These are phyloP conservation scores for Aphelinus certus DNA, from an alignment of 1,140 invertebrate species.

Conservation along the genomic window DNA sequence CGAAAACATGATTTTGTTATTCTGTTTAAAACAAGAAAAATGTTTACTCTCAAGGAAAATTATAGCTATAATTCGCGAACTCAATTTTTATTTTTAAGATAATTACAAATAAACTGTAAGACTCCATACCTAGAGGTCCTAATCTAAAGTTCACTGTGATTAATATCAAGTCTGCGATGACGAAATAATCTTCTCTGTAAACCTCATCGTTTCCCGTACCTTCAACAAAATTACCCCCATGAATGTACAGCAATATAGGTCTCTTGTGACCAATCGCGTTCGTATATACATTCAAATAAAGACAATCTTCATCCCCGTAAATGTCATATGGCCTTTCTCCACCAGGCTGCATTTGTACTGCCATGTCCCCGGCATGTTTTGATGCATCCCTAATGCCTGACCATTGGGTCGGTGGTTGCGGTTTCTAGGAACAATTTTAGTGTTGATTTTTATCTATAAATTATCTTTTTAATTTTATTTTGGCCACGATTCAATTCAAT, in stretches of 20 bases:
- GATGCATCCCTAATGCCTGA: conserved; percentile 39
- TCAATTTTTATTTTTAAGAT: no score
- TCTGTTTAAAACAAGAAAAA: not conserved
- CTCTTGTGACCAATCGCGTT: conserved; percentile 3
- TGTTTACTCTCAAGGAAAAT: no score
- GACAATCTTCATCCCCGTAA: conserved; percentile 41
- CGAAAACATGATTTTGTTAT: not conserved
- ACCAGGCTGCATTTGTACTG: conserved; percentile 1
- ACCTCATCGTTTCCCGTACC: conserved; percentile 40
- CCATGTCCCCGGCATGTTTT: not conserved
- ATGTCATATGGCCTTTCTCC: not conserved
- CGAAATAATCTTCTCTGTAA: conserved; percentile 51
- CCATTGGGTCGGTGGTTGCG: conserved; percentile 37
- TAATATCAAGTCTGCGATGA: conserved; percentile 58
- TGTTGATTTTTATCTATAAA: no score
- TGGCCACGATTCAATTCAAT: no score
- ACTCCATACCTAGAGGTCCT: conserved; percentile 52
- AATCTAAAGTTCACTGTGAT: conserved; percentile 64
- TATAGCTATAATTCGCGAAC: no score
- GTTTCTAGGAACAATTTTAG: conserved; percentile 32
- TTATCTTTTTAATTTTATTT: no score
- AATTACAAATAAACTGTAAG: no score
- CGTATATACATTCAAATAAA: conserved; percentile 43
- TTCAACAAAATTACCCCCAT: conserved; percentile 49
- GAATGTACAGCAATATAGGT: conserved; percentile 54